These are phyloP conservation scores for Lasioglossum pauxillum DNA, from an alignment of 2,888 invertebrate species.

Conservation along the genomic window DNA sequence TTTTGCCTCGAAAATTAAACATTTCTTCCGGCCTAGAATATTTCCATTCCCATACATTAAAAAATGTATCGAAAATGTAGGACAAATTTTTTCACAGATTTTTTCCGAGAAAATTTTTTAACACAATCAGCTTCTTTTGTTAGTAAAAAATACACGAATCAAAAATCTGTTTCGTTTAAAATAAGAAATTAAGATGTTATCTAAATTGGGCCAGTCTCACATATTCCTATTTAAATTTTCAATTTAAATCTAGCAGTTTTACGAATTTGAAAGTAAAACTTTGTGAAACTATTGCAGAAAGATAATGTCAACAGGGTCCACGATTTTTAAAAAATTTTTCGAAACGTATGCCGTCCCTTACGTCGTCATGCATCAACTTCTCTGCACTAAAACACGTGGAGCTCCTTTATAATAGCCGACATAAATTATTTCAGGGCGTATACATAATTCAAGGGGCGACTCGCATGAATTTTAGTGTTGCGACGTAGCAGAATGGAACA, in stretches of 20 bases:
- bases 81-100: background rate
- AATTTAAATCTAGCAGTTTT: background rate
- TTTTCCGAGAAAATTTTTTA: background rate
- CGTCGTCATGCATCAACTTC: background rate
- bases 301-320: background rate
- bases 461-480: background rate
- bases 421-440: background rate
- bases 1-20: too few species aligned
- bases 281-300: background rate
- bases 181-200: background rate
- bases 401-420: background rate
- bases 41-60: too few species aligned
- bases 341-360: background rate
- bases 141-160: background rate
- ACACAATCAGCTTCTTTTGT: background rate
- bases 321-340: background rate
- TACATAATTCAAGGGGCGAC: background rate
- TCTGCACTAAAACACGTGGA: background rate
- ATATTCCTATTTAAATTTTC: background rate
- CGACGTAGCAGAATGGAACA: conserved; percentile 3
- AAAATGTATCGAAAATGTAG: too few species aligned
- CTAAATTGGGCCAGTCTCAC: background rate
- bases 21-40: too few species aligned
- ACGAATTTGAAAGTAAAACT: background rate
- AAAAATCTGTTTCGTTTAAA: background rate